Evolutionary conservation across 2,113 vertebrate species (phyloP), one percentile per base, ranked within the genome.

Genomic region (Lampris incognitus): DNA sequence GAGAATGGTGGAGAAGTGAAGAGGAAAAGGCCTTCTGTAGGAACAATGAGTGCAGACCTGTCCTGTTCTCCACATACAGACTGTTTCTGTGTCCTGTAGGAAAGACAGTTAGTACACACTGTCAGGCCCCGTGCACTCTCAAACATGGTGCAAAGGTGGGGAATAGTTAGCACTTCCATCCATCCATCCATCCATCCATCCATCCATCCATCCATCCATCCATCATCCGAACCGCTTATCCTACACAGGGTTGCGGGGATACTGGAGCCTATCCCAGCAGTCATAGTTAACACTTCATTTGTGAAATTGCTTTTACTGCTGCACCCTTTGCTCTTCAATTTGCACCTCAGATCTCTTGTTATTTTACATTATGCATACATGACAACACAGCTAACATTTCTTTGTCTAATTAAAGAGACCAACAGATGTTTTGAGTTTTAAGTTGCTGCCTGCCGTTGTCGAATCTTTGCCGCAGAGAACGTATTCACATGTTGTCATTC

Each of bases 351-450:
- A 77, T 54, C 37, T n/a, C 6, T 59, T 11, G 6, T 54, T 42
- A 1, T 66, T 48, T 66, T 69, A 37, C 72, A 73, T 68, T 48
- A 6, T 24, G 24, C 10, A 44, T 44, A 48, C 1, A 38, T 75
- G 63, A 59, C 66, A 82, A 38, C 44, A 54, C 64, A 78, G 52
- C 42, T 64, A 81, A 74, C 40, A 52, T 62, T 52, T 65, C 54
- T 67, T 48, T 64, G 13, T 83, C 56, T 76, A 82, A 87, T 86
- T 86, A 81, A 70, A 50, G 44, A 77, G 79, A 76, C 51, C 84
- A 89, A 68, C 86, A 88, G 86, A 87, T 89, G 86, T 84, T 84
- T 24, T 77, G 55, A 57, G 69, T 82, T 87, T 13, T 24, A 60
- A 3, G 49, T 66, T 42, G 1, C 64, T 70, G 9, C 69, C 49